Evolutionary conservation across 2,888 invertebrate species (phyloP).

Genomic region (Cremastobaeus sp.): DNA sequence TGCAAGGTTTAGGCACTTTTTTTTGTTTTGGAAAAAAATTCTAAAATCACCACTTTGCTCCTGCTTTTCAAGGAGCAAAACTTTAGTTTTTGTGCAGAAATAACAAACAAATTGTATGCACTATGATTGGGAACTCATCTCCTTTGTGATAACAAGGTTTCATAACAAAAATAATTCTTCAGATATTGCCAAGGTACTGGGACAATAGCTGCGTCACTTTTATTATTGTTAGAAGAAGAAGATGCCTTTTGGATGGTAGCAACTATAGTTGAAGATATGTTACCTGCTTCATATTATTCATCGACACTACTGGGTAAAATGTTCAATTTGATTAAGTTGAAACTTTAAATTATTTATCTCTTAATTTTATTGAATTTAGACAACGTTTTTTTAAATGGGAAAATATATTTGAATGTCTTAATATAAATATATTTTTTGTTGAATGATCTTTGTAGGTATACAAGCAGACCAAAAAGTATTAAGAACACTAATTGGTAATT

Average conservation of each 20-base stretch:
- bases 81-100: too few relatives aligned
- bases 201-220: slow-evolving; percentile 94
- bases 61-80: too few relatives aligned
- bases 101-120: too few relatives aligned
- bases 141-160: too few relatives aligned
- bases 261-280: slow-evolving; percentile 97
- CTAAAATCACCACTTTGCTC: too few relatives aligned
- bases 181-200: slow-evolving; percentile 92
- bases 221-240: slow-evolving; percentile 97
- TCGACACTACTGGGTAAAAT: slow-evolving; percentile 88
- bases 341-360: background rate
- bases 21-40: too few relatives aligned
- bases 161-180: slow-evolving; percentile 33
- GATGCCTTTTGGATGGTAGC: slow-evolving; percentile 99
- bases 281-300: slow-evolving; percentile 98
- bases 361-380: slow-evolving; percentile 45
- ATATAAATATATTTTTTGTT: slow-evolving; percentile 9
- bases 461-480: slow-evolving; percentile 98
- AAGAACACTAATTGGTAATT: slow-evolving; percentile 92
- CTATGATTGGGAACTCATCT: too few relatives aligned
- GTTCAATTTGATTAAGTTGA: background rate
- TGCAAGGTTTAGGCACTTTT: too few relatives aligned
- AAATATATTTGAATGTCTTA: too few relatives aligned
- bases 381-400: background rate
- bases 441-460: slow-evolving; percentile 84